These are phyloP conservation scores for Acropternis orthonyx DNA, from an alignment of 2,797 vertebrate species.

Conservation along the genomic window DNA sequence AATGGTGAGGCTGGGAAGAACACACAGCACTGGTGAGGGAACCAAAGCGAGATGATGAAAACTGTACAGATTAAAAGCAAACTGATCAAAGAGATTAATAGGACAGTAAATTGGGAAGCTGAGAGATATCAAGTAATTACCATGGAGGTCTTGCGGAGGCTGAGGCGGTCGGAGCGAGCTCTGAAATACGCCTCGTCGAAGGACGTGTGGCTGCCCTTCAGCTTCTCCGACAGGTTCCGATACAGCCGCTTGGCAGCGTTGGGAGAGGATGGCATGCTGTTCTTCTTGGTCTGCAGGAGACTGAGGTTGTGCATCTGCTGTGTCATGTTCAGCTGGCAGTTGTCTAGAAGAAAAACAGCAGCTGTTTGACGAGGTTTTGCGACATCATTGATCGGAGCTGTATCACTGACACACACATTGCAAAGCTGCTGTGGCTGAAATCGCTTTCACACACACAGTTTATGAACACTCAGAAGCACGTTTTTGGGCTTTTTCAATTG, in stretches of 20 bases:
- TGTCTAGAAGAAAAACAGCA: conserved; percentile 68
- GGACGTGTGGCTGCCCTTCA: conserved; percentile 91
- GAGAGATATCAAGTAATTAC: conserved; percentile 69
- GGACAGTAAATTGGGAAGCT: background rate
- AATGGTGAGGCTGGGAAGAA: background rate
- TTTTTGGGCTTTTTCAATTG: background rate
- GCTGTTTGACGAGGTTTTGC: background rate
- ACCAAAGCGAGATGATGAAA: background rate
- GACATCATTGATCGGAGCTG: fast-evolving
- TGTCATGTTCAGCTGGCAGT: conserved; percentile 81
- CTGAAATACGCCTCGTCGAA: conserved; percentile 92
- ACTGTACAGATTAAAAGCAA: background rate
- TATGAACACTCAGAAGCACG: fast-evolving
- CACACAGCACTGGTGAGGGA: fast-evolving
- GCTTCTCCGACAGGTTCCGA: conserved; percentile 94
- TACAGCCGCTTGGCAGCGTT: conserved; percentile 94
- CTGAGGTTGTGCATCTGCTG: conserved; percentile 95
- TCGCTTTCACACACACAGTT: background rate
- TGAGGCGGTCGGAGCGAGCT: conserved; percentile 86
- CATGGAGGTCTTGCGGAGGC: conserved; percentile 89
- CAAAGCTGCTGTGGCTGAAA: background rate
- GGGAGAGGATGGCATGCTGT: conserved; percentile 86
- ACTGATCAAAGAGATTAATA: background rate
- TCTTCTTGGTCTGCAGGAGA: conserved; percentile 86
- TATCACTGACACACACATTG: fast-evolving